phyloP scores from a whole-genome alignment of 2,888 invertebrate genomes.

The Caenorhabditis macrosperma region DNA sequence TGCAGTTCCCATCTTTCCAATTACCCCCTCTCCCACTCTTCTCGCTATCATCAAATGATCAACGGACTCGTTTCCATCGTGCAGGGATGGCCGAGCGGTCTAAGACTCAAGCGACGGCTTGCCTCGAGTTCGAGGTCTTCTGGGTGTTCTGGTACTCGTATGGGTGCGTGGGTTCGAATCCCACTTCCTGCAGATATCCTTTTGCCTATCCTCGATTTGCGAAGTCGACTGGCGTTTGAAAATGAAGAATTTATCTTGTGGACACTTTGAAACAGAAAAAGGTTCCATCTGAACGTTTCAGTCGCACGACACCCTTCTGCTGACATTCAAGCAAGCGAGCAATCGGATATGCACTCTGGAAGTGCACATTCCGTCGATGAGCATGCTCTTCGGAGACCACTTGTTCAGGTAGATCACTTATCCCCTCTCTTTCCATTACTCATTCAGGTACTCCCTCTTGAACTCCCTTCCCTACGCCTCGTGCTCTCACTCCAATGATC shows the following conservation, averaged over 20 bases:
- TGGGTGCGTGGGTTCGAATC: slow-evolving; percentile 75
- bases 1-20: too few relatives aligned
- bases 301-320: slow-evolving; percentile 56
- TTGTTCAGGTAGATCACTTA: slow-evolving; percentile 57
- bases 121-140: slow-evolving; percentile 59
- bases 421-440: background rate
- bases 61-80: too few relatives aligned
- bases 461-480: slow-evolving; percentile 71
- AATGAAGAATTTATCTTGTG: too few relatives aligned
- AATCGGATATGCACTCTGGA: slow-evolving; percentile 75
- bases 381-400: slow-evolving; percentile 68
- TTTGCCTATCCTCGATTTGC: too few relatives aligned
- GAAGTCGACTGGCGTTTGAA: too few relatives aligned
- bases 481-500: slow-evolving; percentile 68
- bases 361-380: slow-evolving; percentile 71
- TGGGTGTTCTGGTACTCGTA: slow-evolving; percentile 72
- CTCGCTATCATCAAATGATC: too few relatives aligned
- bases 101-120: slow-evolving; percentile 80
- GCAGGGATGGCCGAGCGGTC: too few relatives aligned
- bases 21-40: too few relatives aligned
- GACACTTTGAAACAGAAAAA: too few relatives aligned
- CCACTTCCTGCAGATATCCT: slow-evolving; percentile 68
- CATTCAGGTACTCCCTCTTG: slow-evolving; percentile 72
- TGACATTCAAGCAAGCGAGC: slow-evolving; percentile 63
- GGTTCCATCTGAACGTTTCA: too few relatives aligned